Evolutionary conservation across 2,797 vertebrate species (phyloP).

Genomic region (Chrysocyon brachyurus): DNA sequence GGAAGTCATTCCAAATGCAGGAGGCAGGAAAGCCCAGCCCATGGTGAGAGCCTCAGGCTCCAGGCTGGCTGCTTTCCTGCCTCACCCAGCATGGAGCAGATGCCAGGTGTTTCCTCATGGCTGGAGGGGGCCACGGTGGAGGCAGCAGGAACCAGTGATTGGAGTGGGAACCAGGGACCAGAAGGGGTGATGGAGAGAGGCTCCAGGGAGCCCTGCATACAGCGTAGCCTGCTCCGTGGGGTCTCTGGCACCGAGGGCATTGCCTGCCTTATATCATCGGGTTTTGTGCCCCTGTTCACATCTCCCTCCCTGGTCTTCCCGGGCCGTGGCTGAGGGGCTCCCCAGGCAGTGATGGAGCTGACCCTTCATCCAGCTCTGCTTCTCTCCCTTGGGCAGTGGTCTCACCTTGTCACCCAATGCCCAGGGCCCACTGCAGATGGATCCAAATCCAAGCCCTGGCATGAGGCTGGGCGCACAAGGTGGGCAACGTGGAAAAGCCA

Average conservation of each 20-base stretch:
- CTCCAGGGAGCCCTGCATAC: too few species aligned
- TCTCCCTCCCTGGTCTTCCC: background rate
- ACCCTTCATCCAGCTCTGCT: background rate
- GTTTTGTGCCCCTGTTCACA: accelerated
- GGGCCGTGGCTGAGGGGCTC: background rate
- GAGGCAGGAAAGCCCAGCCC: background rate
- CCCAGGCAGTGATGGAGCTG: background rate
- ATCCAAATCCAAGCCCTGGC: background rate
- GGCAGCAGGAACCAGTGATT: background rate
- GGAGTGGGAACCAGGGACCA: background rate
- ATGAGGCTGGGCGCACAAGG: background rate
- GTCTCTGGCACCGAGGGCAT: background rate
- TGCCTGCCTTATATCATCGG: background rate
- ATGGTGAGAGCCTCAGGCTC: background rate
- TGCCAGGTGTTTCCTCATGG: background rate
- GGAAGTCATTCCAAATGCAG: background rate
- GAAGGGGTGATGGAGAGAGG: background rate
- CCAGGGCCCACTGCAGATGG: background rate
- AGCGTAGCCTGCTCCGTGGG: too few species aligned
- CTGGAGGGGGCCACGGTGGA: accelerated
- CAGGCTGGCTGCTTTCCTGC: background rate
- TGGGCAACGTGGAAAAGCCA: background rate
- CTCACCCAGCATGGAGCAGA: background rate
- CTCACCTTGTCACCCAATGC: background rate
- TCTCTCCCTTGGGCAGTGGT: accelerated